Evolutionary conservation across 2,888 invertebrate genomes (phyloP).

Genomic region (Leucophora obtusa): DNA sequence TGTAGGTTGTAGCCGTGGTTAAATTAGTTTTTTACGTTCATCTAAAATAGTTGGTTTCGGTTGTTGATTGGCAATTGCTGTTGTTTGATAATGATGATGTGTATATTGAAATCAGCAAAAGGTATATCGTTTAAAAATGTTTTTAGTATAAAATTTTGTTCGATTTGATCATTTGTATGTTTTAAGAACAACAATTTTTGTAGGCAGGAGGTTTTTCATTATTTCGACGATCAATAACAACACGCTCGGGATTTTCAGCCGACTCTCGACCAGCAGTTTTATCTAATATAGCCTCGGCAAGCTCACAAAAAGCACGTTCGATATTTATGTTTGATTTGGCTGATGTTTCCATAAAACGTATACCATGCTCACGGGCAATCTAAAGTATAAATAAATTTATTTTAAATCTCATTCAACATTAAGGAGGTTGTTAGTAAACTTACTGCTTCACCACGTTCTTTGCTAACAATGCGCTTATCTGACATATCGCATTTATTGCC

Average conservation of each 20-base stretch:
- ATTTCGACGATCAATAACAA: slow-evolving; percentile 85
- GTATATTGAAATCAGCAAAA: slow-evolving; percentile 37
- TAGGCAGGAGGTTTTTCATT: slow-evolving; percentile 78
- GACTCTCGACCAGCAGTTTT: slow-evolving; percentile 91
- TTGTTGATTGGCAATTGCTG: slow-evolving; percentile 25
- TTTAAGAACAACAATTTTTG: slow-evolving; percentile 79
- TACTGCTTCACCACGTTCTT: slow-evolving; percentile 94
- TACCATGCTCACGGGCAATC: slow-evolving; percentile 97
- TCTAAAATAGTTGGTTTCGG: slow-evolving; percentile 1
- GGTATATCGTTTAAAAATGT: slow-evolving; percentile 17
- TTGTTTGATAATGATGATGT: slow-evolving; percentile 30
- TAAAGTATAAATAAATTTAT: slow-evolving; percentile 79
- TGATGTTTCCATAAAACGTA: slow-evolving; percentile 98
- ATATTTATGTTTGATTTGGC: slow-evolving; percentile 98
- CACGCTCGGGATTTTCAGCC: slow-evolving; percentile 85
- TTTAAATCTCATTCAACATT: too few species aligned
- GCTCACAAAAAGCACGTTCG: slow-evolving; percentile 95
- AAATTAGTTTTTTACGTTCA: slow-evolving; percentile 22
- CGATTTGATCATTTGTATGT: slow-evolving; percentile 21
- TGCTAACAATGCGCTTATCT: slow-evolving; percentile 94
- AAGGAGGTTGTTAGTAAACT: slow-evolving; percentile 77
- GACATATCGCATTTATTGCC: slow-evolving; percentile 99
- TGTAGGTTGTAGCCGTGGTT: slow-evolving; percentile 54
- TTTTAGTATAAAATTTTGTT: slow-evolving; percentile 43
- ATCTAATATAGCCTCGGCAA: slow-evolving; percentile 96